A percentile compares a stretch with the other conserved stretches of the same genome.
phyloP scores from a whole-genome alignment of 2,113 vertebrate genomes.

The Neodontobutis hainanensis region DNA sequence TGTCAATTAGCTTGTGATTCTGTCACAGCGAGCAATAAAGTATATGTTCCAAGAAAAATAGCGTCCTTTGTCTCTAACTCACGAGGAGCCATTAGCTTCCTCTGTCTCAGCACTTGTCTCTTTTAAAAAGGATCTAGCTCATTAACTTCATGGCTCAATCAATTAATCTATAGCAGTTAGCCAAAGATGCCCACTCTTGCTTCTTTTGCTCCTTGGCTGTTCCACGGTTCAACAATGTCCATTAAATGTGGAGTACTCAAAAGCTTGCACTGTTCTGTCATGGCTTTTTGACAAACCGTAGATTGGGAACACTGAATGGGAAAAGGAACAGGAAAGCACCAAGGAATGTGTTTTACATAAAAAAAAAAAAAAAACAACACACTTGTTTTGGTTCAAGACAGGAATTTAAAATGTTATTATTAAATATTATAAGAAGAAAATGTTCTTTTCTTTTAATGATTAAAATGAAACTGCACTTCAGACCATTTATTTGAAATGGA shows the following conservation, averaged over 20 bases:
- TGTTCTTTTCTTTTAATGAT: too few relatives aligned
- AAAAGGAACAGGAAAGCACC: background rate
- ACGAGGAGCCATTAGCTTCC: constrained; percentile 68
- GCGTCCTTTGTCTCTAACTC: constrained; percentile 44
- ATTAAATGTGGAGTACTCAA: constrained; percentile 29
- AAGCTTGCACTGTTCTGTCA: constrained; percentile 8
- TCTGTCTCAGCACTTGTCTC: constrained; percentile 69
- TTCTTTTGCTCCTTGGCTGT: constrained; percentile 47
- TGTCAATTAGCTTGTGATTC: constrained; percentile 57
- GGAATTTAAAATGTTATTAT: background rate
- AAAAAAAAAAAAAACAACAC: background rate
- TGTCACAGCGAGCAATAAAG: constrained; percentile 52
- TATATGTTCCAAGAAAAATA: constrained; percentile 55
- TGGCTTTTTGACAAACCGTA: constrained; percentile 11
- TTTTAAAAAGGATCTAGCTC: constrained; percentile 74
- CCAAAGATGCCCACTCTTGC: constrained; percentile 65
- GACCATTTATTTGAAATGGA: background rate
- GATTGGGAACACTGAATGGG: constrained; percentile 11
- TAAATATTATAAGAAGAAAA: background rate
- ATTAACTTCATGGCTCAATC: constrained; percentile 76
- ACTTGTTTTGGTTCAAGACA: background rate
- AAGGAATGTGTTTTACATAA: background rate
- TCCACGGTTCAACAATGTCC: constrained; percentile 29
- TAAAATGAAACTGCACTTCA: too few relatives aligned
- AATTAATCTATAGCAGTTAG: constrained; percentile 80